Evolutionary conservation across 2,797 vertebrate species (phyloP).

Genomic region (Urocyon cinereoargenteus): DNA sequence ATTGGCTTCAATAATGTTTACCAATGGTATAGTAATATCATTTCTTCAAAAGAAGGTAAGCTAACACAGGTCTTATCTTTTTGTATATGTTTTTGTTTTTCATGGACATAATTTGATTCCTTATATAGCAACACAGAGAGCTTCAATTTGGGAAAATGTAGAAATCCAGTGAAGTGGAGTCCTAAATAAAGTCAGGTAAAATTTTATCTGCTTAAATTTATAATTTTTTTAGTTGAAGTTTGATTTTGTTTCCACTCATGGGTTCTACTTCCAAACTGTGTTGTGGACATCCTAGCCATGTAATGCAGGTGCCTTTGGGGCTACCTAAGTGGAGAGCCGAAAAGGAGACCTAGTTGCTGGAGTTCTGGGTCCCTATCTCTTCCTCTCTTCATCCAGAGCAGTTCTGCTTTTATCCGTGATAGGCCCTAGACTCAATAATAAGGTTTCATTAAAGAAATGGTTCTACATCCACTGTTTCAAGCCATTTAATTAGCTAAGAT

Average conservation of each 20-base stretch:
- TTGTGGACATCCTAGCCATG: not conserved
- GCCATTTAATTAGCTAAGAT: not conserved
- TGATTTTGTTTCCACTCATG: not conserved
- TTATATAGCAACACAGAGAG: not conserved
- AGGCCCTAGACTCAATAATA: not conserved
- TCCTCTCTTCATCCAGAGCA: not conserved
- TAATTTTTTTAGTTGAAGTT: not conserved
- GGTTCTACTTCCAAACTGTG: not conserved
- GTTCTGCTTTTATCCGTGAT: not conserved
- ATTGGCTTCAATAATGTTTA: conserved; percentile 57
- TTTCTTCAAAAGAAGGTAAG: conserved; percentile 64
- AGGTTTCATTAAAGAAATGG: not conserved
- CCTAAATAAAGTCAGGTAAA: conserved; percentile 39
- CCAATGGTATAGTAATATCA: not conserved
- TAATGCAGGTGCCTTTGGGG: not conserved
- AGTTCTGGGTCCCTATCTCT: rapidly evolving
- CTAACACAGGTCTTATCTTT: not conserved
- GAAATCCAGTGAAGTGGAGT: not conserved
- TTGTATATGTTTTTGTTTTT: not conserved
- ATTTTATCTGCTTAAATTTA: conserved; percentile 18
- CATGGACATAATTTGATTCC: not conserved
- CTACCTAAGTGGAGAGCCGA: not conserved
- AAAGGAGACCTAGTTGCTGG: too few species aligned
- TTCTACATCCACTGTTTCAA: not conserved
- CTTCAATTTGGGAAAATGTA: not conserved